Conservation (phyloP, 1,140 invertebrate species). For the Hormaphis cornu region DNA sequence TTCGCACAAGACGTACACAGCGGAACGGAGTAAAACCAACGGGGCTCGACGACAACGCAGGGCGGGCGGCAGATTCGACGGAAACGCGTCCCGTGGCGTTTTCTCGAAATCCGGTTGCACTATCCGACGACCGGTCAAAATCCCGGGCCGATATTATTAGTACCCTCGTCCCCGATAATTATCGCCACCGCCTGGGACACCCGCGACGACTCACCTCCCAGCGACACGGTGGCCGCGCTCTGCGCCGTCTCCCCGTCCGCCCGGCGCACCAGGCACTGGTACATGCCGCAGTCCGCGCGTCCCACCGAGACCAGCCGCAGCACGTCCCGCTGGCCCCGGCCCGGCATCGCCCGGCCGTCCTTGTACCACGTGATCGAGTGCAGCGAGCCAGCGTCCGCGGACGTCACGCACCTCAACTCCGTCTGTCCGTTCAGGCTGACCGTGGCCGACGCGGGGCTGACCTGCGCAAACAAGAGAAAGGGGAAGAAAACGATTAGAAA, state of each 20-base stretch:
- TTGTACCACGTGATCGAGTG: conserved; percentile 55
- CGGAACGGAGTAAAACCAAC: too few species aligned
- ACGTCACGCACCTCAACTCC: conserved; percentile 59
- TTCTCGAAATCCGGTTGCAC: too few species aligned
- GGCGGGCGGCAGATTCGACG: too few species aligned
- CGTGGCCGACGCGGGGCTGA: conserved; percentile 52
- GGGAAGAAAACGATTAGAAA: too few species aligned
- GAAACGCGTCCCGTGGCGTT: too few species aligned
- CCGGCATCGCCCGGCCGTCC: conserved; percentile 60
- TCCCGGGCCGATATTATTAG: too few species aligned
- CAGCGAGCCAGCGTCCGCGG: conserved; percentile 37
- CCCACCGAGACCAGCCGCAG: conserved; percentile 58
- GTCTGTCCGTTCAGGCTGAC: conserved; percentile 68
- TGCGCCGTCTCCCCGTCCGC: conserved; percentile 68
- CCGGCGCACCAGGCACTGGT: conserved; percentile 67
- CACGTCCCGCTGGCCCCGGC: conserved; percentile 53
- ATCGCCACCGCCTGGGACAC: too few species aligned
- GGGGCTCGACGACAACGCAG: too few species aligned
- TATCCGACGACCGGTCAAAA: too few species aligned
- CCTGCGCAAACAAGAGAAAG: too few species aligned
- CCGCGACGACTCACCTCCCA: conserved; percentile 56
- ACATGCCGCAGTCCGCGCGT: conserved; percentile 72
- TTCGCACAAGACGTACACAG: too few species aligned
- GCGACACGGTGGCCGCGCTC: conserved; percentile 64
- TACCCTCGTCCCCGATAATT: too few species aligned